Evolutionary conservation across 2,113 vertebrate genomes (phyloP), one percentile per base, ranked within the genome.

Genomic region (Dunckerocampus dactyliophorus): DNA sequence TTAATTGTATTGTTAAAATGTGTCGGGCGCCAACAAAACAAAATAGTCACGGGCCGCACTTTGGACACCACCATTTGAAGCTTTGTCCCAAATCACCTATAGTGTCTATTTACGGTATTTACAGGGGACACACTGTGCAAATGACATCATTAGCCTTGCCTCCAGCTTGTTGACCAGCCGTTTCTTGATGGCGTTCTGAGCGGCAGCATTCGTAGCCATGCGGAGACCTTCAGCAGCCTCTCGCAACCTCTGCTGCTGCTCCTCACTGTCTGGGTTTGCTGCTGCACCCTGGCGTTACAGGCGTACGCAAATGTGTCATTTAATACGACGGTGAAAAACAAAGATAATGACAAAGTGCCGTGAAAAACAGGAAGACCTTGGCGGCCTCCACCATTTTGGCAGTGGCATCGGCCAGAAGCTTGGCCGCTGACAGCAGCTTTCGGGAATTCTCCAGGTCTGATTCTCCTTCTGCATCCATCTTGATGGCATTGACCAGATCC

Each of bases 331-430:
- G 24, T n/a, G n/a, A 9, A 54, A 58, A 14, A 21, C 17, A 47
- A 22, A 47, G 4, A 15, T 19, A 4, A 1, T 13, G 21, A 52
- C 19, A 31, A 49, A 20, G 2, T 20, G 14, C 16, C 24, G n/a
- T 20, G 52, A 14, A 47, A 16, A 28, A 17, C 24, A 47, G 7
- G 9, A 67, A 14, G 24, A 99, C 96, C 96, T 98, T 98, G 0
- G 96, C 97, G 22, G 97, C 96, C 65, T 99, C 97, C 82, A 99
- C 97, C 97, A 99, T 99, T 84, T 93, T 95, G 57, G 97, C 96
- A 0, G 97, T 99, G 71, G 97, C 96, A 8, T 99, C 95, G 0
- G 97, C 96, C 55, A 99, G 82, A 46, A 98, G 93, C 72, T 99
- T 99, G 77, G 97, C 97, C 0, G 96, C 96, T 0, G 95, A 97